Evolutionary conservation across 2,797 vertebrate species (phyloP).

Genomic region (Neostethus bicornis): DNA sequence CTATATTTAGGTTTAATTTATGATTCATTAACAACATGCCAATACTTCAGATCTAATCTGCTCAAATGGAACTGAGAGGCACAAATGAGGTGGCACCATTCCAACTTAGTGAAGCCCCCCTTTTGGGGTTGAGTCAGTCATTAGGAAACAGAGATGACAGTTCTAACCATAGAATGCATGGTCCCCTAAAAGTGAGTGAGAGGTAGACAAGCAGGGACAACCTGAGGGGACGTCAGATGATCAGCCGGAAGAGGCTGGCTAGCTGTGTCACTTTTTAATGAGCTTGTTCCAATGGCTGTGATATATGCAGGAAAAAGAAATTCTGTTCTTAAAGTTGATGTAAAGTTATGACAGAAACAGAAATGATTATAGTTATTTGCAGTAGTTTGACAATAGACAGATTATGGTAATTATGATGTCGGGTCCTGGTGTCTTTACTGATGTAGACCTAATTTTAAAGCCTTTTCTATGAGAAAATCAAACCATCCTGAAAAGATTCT

Average conservation of each 20-base stretch:
- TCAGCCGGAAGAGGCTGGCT: background rate
- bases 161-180: background rate
- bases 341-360: too few species aligned
- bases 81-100: background rate
- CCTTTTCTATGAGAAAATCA: too few species aligned
- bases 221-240: conserved; percentile 5
- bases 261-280: too few species aligned
- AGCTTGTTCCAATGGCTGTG: too few species aligned
- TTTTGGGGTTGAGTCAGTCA: background rate
- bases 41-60: background rate
- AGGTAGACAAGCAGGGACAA: background rate
- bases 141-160: background rate
- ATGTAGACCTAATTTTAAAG: too few species aligned
- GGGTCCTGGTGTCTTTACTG: too few species aligned
- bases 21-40: background rate
- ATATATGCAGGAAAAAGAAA: too few species aligned
- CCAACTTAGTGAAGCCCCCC: background rate
- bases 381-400: too few species aligned
- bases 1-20: background rate
- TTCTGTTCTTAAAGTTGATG: too few species aligned
- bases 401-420: too few species aligned
- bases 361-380: too few species aligned
- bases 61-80: conserved; percentile 2
- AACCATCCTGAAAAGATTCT: too few species aligned
- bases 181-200: background rate